These are phyloP conservation scores for Gulo gulo DNA, from an alignment of 2,113 vertebrate species.

Conservation along the genomic window DNA sequence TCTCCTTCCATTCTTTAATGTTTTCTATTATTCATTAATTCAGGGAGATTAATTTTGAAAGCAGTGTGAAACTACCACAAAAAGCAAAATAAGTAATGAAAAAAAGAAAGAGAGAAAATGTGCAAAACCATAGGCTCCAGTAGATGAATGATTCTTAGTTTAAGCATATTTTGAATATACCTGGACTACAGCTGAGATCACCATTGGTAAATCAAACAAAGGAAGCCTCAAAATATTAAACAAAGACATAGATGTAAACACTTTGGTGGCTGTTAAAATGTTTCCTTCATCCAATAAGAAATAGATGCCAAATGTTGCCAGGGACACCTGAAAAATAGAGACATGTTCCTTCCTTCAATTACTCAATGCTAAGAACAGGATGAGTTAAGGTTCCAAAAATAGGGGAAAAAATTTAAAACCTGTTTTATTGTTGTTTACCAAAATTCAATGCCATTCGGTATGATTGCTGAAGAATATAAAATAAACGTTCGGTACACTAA, in stretches of 20 bases:
- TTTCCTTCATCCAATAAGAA: slow-evolving; percentile 79
- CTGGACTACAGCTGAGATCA: slow-evolving; percentile 78
- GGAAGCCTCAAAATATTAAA: slow-evolving; percentile 81
- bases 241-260: slow-evolving; percentile 81
- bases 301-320: slow-evolving; percentile 79
- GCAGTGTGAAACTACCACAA: background rate
- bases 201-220: slow-evolving; percentile 73
- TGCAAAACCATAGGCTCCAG: background rate
- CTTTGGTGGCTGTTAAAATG: slow-evolving; percentile 78
- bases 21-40: background rate
- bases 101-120: background rate
- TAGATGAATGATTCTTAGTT: background rate
- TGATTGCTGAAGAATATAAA: background rate
- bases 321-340: slow-evolving; percentile 68
- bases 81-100: background rate
- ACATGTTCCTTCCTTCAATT: background rate
- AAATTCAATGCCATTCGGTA: background rate
- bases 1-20: background rate
- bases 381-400: background rate
- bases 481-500: background rate
- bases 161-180: slow-evolving; percentile 33
- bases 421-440: background rate
- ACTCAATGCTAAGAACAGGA: background rate
- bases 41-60: background rate
- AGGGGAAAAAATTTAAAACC: background rate